Evolutionary conservation across 2,113 vertebrate species (phyloP).

Genomic region (Lagenorhynchus albirostris): DNA sequence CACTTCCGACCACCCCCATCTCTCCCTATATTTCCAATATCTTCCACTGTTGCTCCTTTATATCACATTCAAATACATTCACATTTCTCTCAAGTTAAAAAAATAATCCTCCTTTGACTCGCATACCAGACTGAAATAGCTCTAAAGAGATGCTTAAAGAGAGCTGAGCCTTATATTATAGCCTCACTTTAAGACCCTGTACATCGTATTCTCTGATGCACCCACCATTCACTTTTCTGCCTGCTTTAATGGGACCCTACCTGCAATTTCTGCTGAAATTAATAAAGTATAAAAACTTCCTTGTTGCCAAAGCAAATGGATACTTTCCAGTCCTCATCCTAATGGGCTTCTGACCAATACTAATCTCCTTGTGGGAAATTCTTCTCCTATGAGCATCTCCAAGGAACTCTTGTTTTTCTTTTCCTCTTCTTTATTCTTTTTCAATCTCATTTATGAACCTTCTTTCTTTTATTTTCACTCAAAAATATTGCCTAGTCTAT

Average conservation of each 20-base stretch:
- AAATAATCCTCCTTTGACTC: not conserved
- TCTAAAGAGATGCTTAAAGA: rapidly evolving
- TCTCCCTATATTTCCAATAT: not conserved
- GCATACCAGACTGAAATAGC: not conserved
- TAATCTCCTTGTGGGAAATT: too few species aligned
- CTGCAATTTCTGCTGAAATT: rapidly evolving
- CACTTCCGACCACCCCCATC: too few species aligned
- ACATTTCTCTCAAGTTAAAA: not conserved
- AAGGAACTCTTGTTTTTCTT: not conserved
- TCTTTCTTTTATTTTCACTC: not conserved
- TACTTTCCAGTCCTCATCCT: not conserved
- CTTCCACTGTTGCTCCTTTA: not conserved
- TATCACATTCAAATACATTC: not conserved
- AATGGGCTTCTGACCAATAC: not conserved
- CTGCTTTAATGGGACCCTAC: rapidly evolving
- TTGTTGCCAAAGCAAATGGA: not conserved
- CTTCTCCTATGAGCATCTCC: too few species aligned
- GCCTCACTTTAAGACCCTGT: rapidly evolving
- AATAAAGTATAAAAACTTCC: rapidly evolving
- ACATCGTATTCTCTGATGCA: rapidly evolving
- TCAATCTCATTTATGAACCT: rapidly evolving
- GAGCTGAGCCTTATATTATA: rapidly evolving
- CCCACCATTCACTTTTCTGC: rapidly evolving
- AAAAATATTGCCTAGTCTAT: not conserved
- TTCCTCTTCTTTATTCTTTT: not conserved